Evolutionary conservation across 1,140 invertebrate genomes (phyloP).

Genomic region (Tetramorium simillimum): DNA sequence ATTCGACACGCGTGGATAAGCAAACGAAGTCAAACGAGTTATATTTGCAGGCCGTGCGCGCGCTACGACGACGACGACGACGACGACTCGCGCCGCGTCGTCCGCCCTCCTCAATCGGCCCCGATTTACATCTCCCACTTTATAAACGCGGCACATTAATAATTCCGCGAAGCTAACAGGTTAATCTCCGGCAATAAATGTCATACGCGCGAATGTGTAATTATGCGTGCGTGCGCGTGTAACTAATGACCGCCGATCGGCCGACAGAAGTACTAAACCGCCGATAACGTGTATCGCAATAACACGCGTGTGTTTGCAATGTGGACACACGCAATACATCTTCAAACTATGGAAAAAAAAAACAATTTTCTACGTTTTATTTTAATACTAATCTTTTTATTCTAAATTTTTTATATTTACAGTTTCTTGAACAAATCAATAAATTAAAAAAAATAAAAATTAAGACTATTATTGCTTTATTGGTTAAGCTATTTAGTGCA

Average conservation of each 20-base stretch:
- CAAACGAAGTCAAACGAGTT: slow-evolving; percentile 31
- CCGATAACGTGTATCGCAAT: slow-evolving; percentile 41
- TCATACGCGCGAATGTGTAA: slow-evolving; percentile 56
- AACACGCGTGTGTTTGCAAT: not conserved
- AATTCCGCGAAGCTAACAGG: slow-evolving; percentile 60
- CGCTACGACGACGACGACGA: not conserved
- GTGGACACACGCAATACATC: no score
- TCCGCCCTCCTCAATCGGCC: slow-evolving; percentile 5
- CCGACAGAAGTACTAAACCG: slow-evolving; percentile 52
- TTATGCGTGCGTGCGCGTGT: slow-evolving; percentile 53
- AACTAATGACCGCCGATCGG: slow-evolving; percentile 62
- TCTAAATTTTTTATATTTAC: not conserved
- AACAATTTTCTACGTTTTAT: not conserved
- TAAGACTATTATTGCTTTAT: not conserved
- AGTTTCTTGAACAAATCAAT: not conserved
- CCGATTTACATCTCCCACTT: slow-evolving; percentile 45
- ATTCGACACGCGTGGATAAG: slow-evolving; percentile 49
- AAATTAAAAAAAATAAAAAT: not conserved
- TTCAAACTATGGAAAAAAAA: no score
- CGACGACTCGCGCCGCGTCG: not conserved
- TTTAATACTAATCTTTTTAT: not conserved
- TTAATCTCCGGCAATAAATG: slow-evolving; percentile 66
- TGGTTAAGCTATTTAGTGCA: not conserved
- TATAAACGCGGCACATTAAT: slow-evolving; percentile 57
- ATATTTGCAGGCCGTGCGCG: not conserved